Base-by-base conservation (phyloP, 2,113 vertebrate genomes). In the Nothocercus julius region DNA sequence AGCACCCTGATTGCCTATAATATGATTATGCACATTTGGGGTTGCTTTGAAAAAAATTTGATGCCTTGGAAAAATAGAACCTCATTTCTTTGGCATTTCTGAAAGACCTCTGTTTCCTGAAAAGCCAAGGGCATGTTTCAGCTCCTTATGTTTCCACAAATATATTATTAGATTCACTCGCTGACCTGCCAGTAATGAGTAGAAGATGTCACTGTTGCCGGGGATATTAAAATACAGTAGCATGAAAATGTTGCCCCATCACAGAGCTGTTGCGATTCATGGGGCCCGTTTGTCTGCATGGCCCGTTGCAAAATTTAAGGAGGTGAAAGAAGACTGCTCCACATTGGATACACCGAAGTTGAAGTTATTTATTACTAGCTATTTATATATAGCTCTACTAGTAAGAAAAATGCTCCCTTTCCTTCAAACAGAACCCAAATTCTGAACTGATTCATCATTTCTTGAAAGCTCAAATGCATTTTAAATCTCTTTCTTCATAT, bases 31-130 rank as follows among this genome's bases (percentile, higher is more conserved):
- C 45, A 82, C 89, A 38, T 85, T 92, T 97, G 34, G 28, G 53
- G 21, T 51, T 76, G 20, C 69, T 78, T 68, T 17, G 76, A 34
- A 77, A 89, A 58, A 58, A 56, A 73, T 4, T 15, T 25, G 80
- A 87, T 94, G 92, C 62, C 88, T 96, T 95, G 77, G 74, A 79
- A 96, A 96, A 97, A 95, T 76, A 96, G 53, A 75, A 73, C 83
- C 73, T 87, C 30, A 82, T 95, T 96, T 91, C 81, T 94, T 45
- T 53, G 89, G 85, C 62, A 44, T 95, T 90, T 93, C 61, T 94
- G 89, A 76, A 88, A 92, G 82, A 67, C 13, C 34, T 72, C 61
- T 81, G 85, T 87, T 87, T 88, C 80, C 69, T 92, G 66, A 78
- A 75, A 94, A 94, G 77, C 67, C 90, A 85, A 96, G 81, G 90